Percentiles rank a stretch among this genome's conserved stretches.
These are phyloP conservation scores for Boleophthalmus pectinirostris DNA, from an alignment of 2,113 vertebrate species.

Conservation along the genomic window DNA sequence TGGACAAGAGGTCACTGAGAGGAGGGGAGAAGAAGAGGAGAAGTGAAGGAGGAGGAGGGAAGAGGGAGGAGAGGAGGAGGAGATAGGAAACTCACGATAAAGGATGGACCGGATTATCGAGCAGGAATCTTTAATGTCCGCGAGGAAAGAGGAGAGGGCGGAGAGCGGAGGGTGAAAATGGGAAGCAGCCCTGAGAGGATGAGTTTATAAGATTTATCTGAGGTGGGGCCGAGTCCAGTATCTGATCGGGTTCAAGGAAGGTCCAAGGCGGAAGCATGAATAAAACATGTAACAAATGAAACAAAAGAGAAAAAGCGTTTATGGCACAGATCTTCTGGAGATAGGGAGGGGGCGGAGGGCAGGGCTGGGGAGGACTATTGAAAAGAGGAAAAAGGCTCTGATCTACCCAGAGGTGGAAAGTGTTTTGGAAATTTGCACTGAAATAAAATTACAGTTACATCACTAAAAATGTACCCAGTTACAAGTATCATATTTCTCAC, in stretches of 20 bases:
- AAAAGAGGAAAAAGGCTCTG: neutral
- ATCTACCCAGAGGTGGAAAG: no score
- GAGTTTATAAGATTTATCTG: conserved; percentile 18
- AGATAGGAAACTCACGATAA: neutral
- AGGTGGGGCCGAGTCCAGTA: conserved; percentile 18
- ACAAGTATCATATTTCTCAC: no score
- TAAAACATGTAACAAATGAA: conserved; percentile 1
- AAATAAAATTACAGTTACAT: no score
- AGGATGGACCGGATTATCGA: conserved; percentile 35
- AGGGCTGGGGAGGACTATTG: neutral
- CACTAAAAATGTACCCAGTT: no score
- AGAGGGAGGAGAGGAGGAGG: neutral
- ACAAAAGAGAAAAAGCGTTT: neutral
- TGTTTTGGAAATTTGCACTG: no score
- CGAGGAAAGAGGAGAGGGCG: conserved; percentile 6
- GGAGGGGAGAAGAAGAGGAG: neutral
- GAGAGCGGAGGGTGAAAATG: conserved; percentile 10
- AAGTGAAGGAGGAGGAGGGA: neutral
- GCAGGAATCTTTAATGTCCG: conserved; percentile 31
- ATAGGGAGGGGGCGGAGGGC: neutral
- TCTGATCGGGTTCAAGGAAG: conserved; percentile 25
- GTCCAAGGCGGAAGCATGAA: conserved; percentile 22
- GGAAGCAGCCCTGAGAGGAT: neutral
- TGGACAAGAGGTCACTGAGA: neutral
- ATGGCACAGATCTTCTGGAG: neutral